Percentiles rank a stretch among this genome's conserved stretches.
These are phyloP conservation scores for Aphelenchoides bicaudatus DNA, from an alignment of 2,888 invertebrate species.

Conservation along the genomic window DNA sequence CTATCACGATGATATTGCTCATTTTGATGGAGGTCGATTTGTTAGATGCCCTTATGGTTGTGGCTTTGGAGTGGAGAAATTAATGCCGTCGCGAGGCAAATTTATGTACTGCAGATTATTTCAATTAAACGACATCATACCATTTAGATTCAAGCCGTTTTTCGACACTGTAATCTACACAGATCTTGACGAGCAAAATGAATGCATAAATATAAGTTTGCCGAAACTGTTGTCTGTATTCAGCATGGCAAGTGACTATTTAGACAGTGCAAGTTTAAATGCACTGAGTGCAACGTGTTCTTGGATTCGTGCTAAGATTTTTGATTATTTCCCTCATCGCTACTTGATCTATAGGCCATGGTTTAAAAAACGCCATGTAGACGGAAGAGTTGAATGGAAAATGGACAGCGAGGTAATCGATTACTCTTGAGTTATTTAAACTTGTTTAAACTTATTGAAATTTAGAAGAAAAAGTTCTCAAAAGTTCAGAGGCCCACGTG, in stretches of 20 bases:
- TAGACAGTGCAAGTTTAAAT: constrained; percentile 26
- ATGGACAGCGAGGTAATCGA: constrained; percentile 10
- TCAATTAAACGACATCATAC: too few species aligned
- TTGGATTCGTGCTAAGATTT: constrained; percentile 14
- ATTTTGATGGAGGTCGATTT: neutral
- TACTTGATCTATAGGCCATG: constrained; percentile 6
- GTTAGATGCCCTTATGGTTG: constrained; percentile 9
- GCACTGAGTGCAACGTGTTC: constrained; percentile 18
- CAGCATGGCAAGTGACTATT: neutral
- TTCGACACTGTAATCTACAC: neutral
- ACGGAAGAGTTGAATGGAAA: constrained; percentile 4
- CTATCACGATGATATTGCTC: constrained; percentile 24
- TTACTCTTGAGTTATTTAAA: constrained; percentile 7
- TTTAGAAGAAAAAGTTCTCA: constrained; percentile 13
- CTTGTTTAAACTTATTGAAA: neutral
- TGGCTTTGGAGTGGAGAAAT: constrained; percentile 7
- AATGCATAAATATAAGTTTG: too few species aligned
- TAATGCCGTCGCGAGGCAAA: neutral
- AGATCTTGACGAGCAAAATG: neutral
- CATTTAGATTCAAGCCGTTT: neutral
- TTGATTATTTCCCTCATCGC: constrained; percentile 10
- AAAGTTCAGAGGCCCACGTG: constrained; percentile 14
- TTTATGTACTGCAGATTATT: too few species aligned
- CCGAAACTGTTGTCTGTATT: neutral
- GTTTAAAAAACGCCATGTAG: neutral